Conservation (phyloP, 1,140 invertebrate species). For the Zophobas atratus region DNA sequence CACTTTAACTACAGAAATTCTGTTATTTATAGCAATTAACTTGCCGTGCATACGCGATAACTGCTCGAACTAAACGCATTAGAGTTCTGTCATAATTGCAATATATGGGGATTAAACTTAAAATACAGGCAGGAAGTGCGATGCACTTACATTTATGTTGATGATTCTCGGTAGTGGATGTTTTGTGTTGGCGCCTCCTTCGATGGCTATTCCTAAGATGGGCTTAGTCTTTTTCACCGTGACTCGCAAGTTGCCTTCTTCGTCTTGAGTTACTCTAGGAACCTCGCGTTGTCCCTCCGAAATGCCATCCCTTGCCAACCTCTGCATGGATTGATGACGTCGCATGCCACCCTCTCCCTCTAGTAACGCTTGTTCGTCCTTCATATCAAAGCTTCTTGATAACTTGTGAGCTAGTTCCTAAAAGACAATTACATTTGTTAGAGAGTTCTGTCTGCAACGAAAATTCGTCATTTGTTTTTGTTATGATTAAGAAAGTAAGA, state of each 20-base stretch:
- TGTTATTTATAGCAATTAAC: conserved; percentile 33
- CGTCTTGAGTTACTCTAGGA: conserved; percentile 80
- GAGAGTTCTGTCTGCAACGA: too few relatives aligned
- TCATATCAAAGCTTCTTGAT: conserved; percentile 88
- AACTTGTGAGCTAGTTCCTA: conserved; percentile 89
- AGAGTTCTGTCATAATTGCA: conserved; percentile 21
- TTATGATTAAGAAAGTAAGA: too few relatives aligned
- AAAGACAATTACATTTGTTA: conserved; percentile 27
- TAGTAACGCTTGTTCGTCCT: conserved; percentile 82
- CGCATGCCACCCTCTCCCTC: conserved; percentile 77
- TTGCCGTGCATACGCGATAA: conserved; percentile 2
- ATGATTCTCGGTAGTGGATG: conserved; percentile 95
- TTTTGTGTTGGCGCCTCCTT: conserved; percentile 95
- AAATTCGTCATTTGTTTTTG: too few relatives aligned
- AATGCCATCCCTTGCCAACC: conserved; percentile 70
- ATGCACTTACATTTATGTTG: conserved; percentile 90
- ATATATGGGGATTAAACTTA: conserved; percentile 20
- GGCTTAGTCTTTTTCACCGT: conserved; percentile 93
- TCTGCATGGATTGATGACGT: conserved; percentile 79
- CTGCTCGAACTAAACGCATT: conserved; percentile 15
- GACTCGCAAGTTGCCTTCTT: conserved; percentile 88
- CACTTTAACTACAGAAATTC: conserved; percentile 24
- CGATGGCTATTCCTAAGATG: conserved; percentile 95
- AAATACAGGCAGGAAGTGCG: conserved; percentile 22
- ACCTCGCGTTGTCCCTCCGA: conserved; percentile 70